These are phyloP conservation scores for Odontocolon sp. DNA, from an alignment of 2,888 invertebrate species.

Conservation along the genomic window DNA sequence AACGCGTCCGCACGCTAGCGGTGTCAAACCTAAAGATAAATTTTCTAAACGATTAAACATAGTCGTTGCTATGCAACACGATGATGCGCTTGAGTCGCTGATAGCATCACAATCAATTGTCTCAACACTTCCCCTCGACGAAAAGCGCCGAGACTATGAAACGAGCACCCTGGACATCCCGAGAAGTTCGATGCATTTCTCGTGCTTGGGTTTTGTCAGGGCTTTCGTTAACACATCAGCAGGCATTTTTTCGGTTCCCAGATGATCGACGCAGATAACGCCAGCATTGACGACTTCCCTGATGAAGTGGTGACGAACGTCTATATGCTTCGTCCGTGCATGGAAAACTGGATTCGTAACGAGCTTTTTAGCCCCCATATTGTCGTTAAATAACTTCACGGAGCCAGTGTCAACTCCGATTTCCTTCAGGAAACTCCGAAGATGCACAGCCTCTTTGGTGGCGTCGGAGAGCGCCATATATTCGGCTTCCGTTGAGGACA, in stretches of 20 bases:
- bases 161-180: not conserved
- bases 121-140: not conserved
- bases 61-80: too few relatives aligned
- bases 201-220: not conserved
- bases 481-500: not conserved
- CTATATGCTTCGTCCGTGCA: not conserved
- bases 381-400: not conserved
- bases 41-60: too few relatives aligned
- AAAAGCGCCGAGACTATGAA: not conserved
- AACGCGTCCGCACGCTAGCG: too few relatives aligned
- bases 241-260: too few relatives aligned
- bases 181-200: not conserved
- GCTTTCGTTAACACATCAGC: not conserved
- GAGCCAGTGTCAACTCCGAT: not conserved
- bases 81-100: too few relatives aligned
- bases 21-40: too few relatives aligned
- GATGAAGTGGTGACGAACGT: not conserved
- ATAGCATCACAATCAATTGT: too few relatives aligned
- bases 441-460: not conserved
- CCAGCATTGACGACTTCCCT: not conserved
- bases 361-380: not conserved
- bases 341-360: not conserved
- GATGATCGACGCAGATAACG: too few relatives aligned
- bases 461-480: not conserved
- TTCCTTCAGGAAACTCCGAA: not conserved